Percentiles rank a stretch among this genome's conserved stretches.
These are phyloP conservation scores for Pseudomyrmex cubaensis DNA, from an alignment of 1,140 invertebrate genomes.

Conservation along the genomic window DNA sequence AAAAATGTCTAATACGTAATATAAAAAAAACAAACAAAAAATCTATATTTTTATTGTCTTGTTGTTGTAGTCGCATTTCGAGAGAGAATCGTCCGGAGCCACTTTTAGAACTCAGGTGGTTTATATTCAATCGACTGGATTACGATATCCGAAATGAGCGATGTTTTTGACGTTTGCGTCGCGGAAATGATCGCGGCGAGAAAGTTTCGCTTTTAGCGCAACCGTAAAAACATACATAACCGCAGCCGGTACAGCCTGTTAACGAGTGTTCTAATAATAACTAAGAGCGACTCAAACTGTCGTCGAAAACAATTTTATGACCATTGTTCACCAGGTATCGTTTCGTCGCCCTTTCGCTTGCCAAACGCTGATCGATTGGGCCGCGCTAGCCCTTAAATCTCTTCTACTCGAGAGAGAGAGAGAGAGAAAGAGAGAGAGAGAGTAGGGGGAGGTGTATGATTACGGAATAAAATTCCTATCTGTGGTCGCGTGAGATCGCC, in stretches of 20 bases:
- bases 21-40: too few relatives aligned
- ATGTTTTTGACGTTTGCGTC: slow-evolving; percentile 8
- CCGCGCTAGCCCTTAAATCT: slow-evolving; percentile 27
- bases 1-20: too few relatives aligned
- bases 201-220: slow-evolving; percentile 39
- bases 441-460: slow-evolving; percentile 1
- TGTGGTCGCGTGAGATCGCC: too few relatives aligned
- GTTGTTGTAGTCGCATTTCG: too few relatives aligned
- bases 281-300: slow-evolving; percentile 29
- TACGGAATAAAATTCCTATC: slow-evolving; percentile 9
- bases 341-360: slow-evolving; percentile 21
- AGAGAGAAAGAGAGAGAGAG: too few relatives aligned
- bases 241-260: slow-evolving; percentile 28
- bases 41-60: neutral
- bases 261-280: slow-evolving; percentile 59
- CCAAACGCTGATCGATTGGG: slow-evolving; percentile 37
- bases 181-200: slow-evolving; percentile 23
- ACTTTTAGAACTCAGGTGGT: neutral
- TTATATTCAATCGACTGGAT: slow-evolving; percentile 27
- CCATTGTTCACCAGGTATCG: slow-evolving; percentile 1
- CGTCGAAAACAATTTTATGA: slow-evolving; percentile 60
- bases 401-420: neutral
- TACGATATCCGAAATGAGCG: neutral
- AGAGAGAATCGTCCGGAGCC: neutral
- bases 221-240: slow-evolving; percentile 42